Evolutionary conservation across 2,113 vertebrate genomes (phyloP).

Genomic region (Agelaius tricolor): DNA sequence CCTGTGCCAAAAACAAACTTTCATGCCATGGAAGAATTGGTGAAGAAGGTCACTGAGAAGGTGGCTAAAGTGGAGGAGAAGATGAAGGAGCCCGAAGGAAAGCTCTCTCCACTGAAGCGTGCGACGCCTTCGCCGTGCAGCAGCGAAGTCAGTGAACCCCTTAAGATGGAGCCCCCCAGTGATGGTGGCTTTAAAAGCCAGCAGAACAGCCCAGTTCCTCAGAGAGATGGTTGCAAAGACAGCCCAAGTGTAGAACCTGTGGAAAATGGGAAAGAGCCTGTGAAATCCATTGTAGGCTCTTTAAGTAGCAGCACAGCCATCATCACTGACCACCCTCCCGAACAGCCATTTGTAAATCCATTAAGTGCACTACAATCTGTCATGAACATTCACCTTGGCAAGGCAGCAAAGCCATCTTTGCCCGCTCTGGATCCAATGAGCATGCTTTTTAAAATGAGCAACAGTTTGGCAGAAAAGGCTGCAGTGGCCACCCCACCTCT

Average conservation of each 20-base stretch:
- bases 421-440: conserved; percentile 97
- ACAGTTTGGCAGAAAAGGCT: conserved; percentile 96
- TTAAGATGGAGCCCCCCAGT: conserved; percentile 81
- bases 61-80: conserved; percentile 97
- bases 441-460: conserved; percentile 99
- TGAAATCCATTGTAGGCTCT: conserved; percentile 77
- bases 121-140: conserved; percentile 89
- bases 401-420: conserved; percentile 95
- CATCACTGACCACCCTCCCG: conserved; percentile 96
- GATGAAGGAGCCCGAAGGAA: conserved; percentile 86
- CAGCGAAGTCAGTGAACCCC: conserved; percentile 86
- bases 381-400: conserved; percentile 98
- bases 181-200: conserved; percentile 84
- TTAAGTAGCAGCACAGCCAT: conserved; percentile 92
- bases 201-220: conserved; percentile 79
- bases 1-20: conserved; percentile 95
- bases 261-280: conserved; percentile 88
- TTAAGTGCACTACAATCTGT: conserved; percentile 98
- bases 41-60: conserved; percentile 97
- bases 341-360: conserved; percentile 97
- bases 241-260: conserved; percentile 76
- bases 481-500: conserved; percentile 91
- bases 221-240: conserved; percentile 83
- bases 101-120: conserved; percentile 83
- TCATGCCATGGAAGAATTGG: conserved; percentile 97